Base-by-base conservation (phyloP, 2,888 invertebrate species). In the Leptinotarsa tumamoca region DNA sequence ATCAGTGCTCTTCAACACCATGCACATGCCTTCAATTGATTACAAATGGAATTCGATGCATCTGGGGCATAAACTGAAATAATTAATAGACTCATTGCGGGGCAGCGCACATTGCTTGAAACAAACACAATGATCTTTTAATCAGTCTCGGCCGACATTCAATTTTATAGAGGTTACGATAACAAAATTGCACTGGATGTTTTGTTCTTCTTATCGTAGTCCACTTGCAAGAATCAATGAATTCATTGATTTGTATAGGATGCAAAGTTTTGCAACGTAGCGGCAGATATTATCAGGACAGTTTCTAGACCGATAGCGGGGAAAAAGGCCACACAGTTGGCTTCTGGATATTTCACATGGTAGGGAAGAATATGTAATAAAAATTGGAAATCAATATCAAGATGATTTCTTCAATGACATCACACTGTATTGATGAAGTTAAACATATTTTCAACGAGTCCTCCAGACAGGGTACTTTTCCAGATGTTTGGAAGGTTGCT, bases 61-160 rank as follows among this genome's bases (percentile, higher is more conserved):
- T 69, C 69, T 69, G 54, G 54, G 51, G n/a, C 54, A 69, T 54
- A 51, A 43, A 56, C 33, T 69, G 56, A 56, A 69, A 69, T 51
- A 52, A 51, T 68, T 52, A 23, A 68, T 69, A 27, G 56, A 69
- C 43, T 69, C 27, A 69, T 68, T 27, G 52, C 56, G 54, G 54
- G 69, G 56, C 18, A 68, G 7, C 50, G 23, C 21, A 50, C 50
- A 50, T 52, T 68, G 21, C 68, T 68, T 7, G 54, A 69, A 56
- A 54, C 33, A 56, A 69, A 51, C 56, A 69, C 54, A 69, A 69
- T 69, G 69, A 69, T 51, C 54, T 69, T 56, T 68, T 63, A 63
- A 33, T 63, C 43, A 33, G 17, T 33, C 63, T 63, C 43, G 63
- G 63, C n/a, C 63, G 43, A 63, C 33, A 63, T 63, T 63, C 63